These are phyloP conservation scores for Steatornis caripensis DNA, from an alignment of 2,113 vertebrate genomes.

Conservation along the genomic window DNA sequence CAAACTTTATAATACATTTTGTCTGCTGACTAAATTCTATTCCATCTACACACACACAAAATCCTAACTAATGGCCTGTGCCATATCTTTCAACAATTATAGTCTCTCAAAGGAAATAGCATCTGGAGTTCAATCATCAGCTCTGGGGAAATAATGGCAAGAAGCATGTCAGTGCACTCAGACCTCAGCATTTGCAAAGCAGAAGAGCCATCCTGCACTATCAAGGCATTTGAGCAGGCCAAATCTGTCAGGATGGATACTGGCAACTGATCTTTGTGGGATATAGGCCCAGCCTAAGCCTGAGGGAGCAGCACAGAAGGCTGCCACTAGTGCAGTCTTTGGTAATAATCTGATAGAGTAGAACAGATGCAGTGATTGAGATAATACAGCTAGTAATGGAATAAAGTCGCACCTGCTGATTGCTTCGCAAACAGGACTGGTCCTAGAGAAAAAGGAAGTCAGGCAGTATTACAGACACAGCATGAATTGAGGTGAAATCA, in stretches of 20 bases:
- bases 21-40: not conserved
- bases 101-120: not conserved
- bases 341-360: not conserved
- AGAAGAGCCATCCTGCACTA: not conserved
- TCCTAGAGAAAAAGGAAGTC: not conserved
- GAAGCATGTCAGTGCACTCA: not conserved
- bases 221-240: not conserved
- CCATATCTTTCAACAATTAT: not conserved
- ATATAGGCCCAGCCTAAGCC: not conserved
- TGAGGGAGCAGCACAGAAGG: conserved; percentile 3
- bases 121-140: not conserved
- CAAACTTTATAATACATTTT: not conserved
- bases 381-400: not conserved
- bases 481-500: not conserved
- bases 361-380: not conserved
- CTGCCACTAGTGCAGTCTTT: not conserved
- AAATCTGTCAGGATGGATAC: not conserved
- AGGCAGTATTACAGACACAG: not conserved
- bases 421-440: not conserved
- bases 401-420: conserved; percentile 4
- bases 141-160: not conserved
- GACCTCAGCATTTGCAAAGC: not conserved
- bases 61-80: not conserved
- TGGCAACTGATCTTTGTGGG: not conserved
- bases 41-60: not conserved